phyloP scores from a whole-genome alignment of 2,888 invertebrate species.

The Thereva unica region DNA sequence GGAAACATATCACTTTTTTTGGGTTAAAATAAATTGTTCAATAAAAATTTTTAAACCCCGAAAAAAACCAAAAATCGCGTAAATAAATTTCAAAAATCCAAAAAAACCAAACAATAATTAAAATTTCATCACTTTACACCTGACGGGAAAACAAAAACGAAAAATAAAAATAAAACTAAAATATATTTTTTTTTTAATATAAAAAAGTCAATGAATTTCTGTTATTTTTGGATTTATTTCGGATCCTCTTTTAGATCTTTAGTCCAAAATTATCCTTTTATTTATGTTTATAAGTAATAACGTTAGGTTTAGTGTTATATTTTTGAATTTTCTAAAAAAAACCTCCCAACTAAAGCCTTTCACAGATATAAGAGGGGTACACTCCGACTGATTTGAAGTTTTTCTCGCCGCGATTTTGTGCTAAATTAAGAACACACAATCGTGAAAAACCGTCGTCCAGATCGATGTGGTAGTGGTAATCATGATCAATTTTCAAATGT shows the following conservation, averaged over 20 bases:
- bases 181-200: constrained; percentile 6
- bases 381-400: constrained; percentile 41
- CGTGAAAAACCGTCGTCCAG: background rate
- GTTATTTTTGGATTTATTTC: constrained; percentile 19
- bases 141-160: too few species aligned
- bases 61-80: too few species aligned
- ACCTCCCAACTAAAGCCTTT: constrained; percentile 35
- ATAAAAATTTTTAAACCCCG: too few species aligned
- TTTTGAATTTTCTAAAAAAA: constrained; percentile 42
- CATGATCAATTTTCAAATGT: background rate
- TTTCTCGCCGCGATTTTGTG: constrained; percentile 39
- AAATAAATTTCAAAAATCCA: too few species aligned
- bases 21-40: too few species aligned
- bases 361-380: constrained; percentile 42
- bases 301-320: constrained; percentile 39
- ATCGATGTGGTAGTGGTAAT: constrained; percentile 9
- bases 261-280: constrained; percentile 41
- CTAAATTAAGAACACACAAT: constrained; percentile 41
- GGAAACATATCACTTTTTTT: too few species aligned
- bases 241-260: constrained; percentile 34
- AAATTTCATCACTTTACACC: too few species aligned
- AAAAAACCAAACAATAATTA: too few species aligned
- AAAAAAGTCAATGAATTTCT: constrained; percentile 16
- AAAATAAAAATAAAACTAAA: too few species aligned
- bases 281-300: constrained; percentile 42